Base-by-base conservation (phyloP, 2,888 invertebrate species). In the Tachina lurida region DNA sequence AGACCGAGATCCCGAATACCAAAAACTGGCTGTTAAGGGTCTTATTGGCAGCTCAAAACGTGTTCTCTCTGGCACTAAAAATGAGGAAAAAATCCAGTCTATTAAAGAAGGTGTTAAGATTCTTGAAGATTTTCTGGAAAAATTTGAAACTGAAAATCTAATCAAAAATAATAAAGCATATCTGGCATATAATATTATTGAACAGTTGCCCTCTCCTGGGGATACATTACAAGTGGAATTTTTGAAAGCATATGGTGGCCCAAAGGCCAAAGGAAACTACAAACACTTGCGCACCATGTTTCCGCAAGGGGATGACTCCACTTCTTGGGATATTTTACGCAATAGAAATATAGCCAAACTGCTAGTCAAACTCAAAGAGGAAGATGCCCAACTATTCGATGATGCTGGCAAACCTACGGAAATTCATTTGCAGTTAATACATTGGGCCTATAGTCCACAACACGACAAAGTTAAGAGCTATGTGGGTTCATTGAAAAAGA, bases 381-480 rank as follows among this genome's bases (percentile, higher is more conserved):
- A 94, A 15, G 94, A 94, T 60, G 93, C 93, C 0, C 94, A 95
- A 88, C 92, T 96, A 1, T 95, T 95, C 91, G 94, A 94, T 43
- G 94, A 94, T 1, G 94, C 95, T 83, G 96, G 95, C 47, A 94
- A 95, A 63, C 96, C 96, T 0, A 95, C 95, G 0, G 93, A 94
- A 56, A 95, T 95, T 77, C 96, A 97, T 88, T 89, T 96, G 83
- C 93, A 95, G 88, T 92, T 96, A 89, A 94, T 96, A 62, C 93
- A 96, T 78, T 96, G 96, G 96, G 96, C 95, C 0, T 96, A 96
- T 89, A 96, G 96, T 65, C 95, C 96, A 0, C 96, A 96, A 86
- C 94, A 95, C 0, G 94, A 94, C 43, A 95, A 95, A 89, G 93
- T 96, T 2, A 96, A 96, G 90, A 95, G 94, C 86, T 94, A 93